phyloP scores from a whole-genome alignment of 2,797 vertebrate species.

The Sebastes steindachneri region DNA sequence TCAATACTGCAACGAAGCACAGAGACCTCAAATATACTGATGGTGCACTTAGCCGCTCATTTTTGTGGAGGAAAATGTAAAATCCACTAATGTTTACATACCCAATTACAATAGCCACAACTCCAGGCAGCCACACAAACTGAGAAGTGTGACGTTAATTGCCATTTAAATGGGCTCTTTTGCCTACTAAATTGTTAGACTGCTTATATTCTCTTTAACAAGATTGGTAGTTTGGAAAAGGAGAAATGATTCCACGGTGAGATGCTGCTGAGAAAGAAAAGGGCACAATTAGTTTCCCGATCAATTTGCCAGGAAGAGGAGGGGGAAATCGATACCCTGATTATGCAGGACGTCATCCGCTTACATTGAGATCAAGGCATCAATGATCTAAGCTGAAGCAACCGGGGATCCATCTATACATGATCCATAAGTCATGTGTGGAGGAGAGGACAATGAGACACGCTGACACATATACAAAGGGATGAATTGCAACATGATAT shows the following conservation, averaged over 20 bases:
- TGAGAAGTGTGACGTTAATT: slow-evolving; percentile 67
- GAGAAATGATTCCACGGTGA: slow-evolving; percentile 50
- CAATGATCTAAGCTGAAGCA: slow-evolving; percentile 62
- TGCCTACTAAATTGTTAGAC: slow-evolving; percentile 56
- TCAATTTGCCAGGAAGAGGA: slow-evolving; percentile 71
- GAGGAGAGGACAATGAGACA: slow-evolving; percentile 2
- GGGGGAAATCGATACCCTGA: slow-evolving; percentile 75
- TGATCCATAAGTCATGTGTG: slow-evolving; percentile 49
- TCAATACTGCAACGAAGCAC: slow-evolving; percentile 9
- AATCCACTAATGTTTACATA: slow-evolving; percentile 57
- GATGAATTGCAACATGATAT: slow-evolving; percentile 51
- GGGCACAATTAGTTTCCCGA: slow-evolving; percentile 78
- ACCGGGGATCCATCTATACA: slow-evolving; percentile 42
- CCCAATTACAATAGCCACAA: slow-evolving; percentile 55
- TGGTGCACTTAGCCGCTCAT: slow-evolving; percentile 22
- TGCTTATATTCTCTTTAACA: slow-evolving; percentile 62
- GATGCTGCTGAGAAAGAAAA: slow-evolving; percentile 64
- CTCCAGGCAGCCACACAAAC: slow-evolving; percentile 41
- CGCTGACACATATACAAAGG: slow-evolving; percentile 28
- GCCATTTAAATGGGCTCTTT: slow-evolving; percentile 56
- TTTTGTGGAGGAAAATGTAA: slow-evolving; percentile 32
- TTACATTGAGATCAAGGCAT: slow-evolving; percentile 73
- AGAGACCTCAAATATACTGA: slow-evolving; percentile 4
- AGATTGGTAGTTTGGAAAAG: slow-evolving; percentile 60
- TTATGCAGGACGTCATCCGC: slow-evolving; percentile 75